A percentile compares a stretch with the other conserved stretches of the same genome.
These are phyloP conservation scores for Formicarius rufipectus DNA, from an alignment of 2,113 vertebrate species.

Conservation along the genomic window DNA sequence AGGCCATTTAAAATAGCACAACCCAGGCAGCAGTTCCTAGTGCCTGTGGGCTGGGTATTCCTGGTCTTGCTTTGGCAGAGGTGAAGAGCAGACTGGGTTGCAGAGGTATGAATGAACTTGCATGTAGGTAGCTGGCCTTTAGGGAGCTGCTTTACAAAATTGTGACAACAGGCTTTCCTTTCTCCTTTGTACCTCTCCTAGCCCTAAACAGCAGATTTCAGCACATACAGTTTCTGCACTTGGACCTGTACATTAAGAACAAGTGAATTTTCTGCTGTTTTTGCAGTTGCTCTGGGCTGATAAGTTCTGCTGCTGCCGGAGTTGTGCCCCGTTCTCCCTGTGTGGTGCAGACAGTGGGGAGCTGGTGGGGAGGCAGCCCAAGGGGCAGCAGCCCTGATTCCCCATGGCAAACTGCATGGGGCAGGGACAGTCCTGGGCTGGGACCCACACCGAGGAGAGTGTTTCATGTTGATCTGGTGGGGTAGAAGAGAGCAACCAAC, in stretches of 20 bases:
- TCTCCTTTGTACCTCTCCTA: neutral
- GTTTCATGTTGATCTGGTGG: neutral
- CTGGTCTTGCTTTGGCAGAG: neutral
- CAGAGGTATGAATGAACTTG: neutral
- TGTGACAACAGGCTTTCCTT: neutral
- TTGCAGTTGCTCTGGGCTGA: fast-evolving
- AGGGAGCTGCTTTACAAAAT: neutral
- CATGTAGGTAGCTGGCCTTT: neutral
- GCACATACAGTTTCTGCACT: neutral
- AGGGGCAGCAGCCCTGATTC: neutral
- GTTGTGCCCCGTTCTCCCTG: fast-evolving
- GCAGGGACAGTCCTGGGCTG: neutral
- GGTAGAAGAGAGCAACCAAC: neutral
- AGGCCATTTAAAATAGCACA: neutral
- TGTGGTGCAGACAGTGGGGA: neutral
- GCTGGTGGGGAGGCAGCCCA: neutral
- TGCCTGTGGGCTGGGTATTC: neutral
- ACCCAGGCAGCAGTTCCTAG: neutral
- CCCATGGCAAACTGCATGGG: fast-evolving
- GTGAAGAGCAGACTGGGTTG: neutral
- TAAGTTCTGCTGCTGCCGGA: neutral
- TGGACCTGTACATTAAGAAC: neutral
- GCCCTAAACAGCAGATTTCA: neutral
- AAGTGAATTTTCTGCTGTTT: neutral
- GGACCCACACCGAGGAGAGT: fast-evolving